Evolutionary conservation across 2,797 vertebrate genomes (phyloP).

Genomic region (Sphaeramia orbicularis): DNA sequence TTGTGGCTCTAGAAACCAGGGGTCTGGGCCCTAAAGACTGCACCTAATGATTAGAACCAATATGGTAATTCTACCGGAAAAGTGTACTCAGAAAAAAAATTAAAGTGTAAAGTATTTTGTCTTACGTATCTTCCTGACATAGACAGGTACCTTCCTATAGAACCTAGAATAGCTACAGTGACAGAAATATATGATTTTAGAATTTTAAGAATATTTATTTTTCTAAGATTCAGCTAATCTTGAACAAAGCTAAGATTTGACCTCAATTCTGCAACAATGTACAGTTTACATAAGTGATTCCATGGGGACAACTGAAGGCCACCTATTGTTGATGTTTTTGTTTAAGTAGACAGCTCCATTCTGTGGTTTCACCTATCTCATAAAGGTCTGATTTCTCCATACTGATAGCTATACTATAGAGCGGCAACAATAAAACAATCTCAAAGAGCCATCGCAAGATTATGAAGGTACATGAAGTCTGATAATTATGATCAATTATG

Average conservation of each 20-base stretch:
- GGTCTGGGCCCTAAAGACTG: neutral
- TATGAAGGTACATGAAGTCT: neutral
- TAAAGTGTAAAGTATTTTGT: too few relatives aligned
- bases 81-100: neutral
- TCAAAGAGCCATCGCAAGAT: slow-evolving; percentile 2
- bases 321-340: slow-evolving; percentile 38
- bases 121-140: too few relatives aligned
- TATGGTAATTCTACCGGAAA: neutral
- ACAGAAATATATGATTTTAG: neutral
- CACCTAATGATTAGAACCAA: neutral
- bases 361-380: neutral
- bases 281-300: slow-evolving; percentile 44
- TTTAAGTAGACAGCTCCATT: slow-evolving; percentile 2
- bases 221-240: slow-evolving; percentile 31
- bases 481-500: slow-evolving; percentile 13
- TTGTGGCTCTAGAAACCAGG: slow-evolving; percentile 30
- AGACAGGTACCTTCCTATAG: too few relatives aligned
- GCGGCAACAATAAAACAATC: neutral
- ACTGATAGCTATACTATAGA: neutral
- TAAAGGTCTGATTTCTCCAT: slow-evolving; percentile 13
- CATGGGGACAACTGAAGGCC: slow-evolving; percentile 11
- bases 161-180: neutral
- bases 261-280: slow-evolving; percentile 42
- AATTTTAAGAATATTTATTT: neutral
- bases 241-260: slow-evolving; percentile 35